Base-by-base conservation (phyloP, 1,140 invertebrate genomes). In the Apis florea region DNA sequence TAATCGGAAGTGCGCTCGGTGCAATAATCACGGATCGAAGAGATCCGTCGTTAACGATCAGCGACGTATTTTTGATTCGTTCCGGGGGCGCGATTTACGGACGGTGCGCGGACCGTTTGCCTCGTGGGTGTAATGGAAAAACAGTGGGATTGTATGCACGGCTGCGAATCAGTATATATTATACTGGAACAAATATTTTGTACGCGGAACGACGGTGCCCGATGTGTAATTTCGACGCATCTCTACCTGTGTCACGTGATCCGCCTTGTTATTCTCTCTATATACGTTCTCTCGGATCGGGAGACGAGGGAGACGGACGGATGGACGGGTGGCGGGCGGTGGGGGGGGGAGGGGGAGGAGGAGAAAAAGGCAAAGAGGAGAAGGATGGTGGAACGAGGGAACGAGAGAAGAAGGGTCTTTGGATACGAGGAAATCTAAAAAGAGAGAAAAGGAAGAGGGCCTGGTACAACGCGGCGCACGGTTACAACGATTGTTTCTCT, bases 401-500 rank as follows among this genome's bases (percentile, higher is more conserved):
- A 63, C 26, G 53, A 77, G 64, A 58, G 26, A 58, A 31, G 19
- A 31, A 69, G 53, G 82, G 68, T 83, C 82, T 83, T 83, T 71
- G 74, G 74, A 63, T 70, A 79, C 74, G 77, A 78, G 64, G 80
- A 72, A 78, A 75, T 72, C 54, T 68, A 79, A 64, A 78, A 76
- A 71, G 68, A 83, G 24, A 79, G 61, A 56, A 79, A n/a, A 79
- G 85, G 56, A 83, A 84, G 24, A n/a, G 11, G 59, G 73, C 19
- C n/a, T 47, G 77, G 68, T 74, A 79, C 63, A 82, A 79, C 85
- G 83, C 63, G 75, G 75, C 80, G 69, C 78, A n/a, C n/a, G n/a
- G 86, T 87, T 88, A 79, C 85, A 87, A 87, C 79, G 85, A 88
- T 87, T 87, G 85, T 88, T 85, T 85, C 83, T 74, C 64, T 72